Evolutionary conservation across 2,888 invertebrate genomes (phyloP).

Genomic region (Cryptosula pallasiana): DNA sequence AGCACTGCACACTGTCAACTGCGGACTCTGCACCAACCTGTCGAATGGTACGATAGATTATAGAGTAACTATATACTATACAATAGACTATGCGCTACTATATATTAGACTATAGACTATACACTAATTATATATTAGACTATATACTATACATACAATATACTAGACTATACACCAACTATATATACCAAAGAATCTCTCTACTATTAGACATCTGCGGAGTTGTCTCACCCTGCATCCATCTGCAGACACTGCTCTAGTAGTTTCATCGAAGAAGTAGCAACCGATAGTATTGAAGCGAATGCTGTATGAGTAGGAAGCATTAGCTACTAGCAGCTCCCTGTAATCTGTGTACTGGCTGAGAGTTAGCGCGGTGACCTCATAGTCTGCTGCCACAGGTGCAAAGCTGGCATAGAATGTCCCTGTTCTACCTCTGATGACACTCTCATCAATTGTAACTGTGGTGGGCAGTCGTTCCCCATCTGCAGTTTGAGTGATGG

Average conservation of each 20-base stretch:
- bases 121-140: too few relatives aligned
- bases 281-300: constrained; percentile 49
- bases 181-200: too few relatives aligned
- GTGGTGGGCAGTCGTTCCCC: neutral
- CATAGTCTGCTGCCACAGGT: constrained; percentile 30
- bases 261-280: constrained; percentile 42
- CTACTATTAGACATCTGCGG: too few relatives aligned
- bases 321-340: constrained; percentile 35
- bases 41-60: too few relatives aligned
- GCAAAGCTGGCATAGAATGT: constrained; percentile 47
- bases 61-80: too few relatives aligned
- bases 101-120: too few relatives aligned
- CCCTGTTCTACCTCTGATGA: constrained; percentile 35
- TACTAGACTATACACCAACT: too few relatives aligned
- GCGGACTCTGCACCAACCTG: constrained; percentile 36
- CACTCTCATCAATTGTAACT: constrained; percentile 24
- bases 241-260: constrained; percentile 38
- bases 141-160: too few relatives aligned
- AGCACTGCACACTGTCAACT: constrained; percentile 34
- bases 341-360: constrained; percentile 33
- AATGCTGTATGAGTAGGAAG: constrained; percentile 49
- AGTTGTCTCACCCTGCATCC: constrained; percentile 32
- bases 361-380: constrained; percentile 33
- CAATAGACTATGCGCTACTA: too few relatives aligned
- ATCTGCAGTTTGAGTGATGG: too few relatives aligned